A percentile compares a stretch with the other conserved stretches of the same genome.
Conservation (phyloP, 2,797 vertebrate genomes). For the Hirundo rustica region DNA sequence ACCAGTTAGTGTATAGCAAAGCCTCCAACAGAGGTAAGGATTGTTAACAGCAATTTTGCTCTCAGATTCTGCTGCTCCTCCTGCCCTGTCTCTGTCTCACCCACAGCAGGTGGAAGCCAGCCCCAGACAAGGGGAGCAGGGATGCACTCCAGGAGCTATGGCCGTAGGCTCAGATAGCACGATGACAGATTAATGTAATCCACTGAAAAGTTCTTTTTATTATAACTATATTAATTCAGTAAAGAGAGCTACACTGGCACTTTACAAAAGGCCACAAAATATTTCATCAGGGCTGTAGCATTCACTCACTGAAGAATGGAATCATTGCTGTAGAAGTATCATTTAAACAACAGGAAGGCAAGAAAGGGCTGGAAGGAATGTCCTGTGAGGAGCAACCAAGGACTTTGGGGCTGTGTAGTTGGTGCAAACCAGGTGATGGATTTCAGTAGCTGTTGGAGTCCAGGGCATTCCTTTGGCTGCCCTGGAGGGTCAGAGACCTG, state of each 20-base stretch:
- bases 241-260: not conserved
- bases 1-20: not conserved
- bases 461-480: no score
- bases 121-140: not conserved
- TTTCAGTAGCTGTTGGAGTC: not conserved
- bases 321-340: not conserved
- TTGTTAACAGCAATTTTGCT: not conserved
- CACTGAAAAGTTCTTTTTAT: not conserved
- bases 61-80: not conserved
- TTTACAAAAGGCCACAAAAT: not conserved
- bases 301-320: not conserved
- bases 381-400: not conserved
- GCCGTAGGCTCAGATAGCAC: not conserved
- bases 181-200: fast-evolving
- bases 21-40: not conserved
- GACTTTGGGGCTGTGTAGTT: not conserved
- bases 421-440: not conserved
- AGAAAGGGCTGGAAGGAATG: not conserved
- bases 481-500: no score
- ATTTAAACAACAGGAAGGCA: not conserved
- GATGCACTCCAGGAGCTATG: fast-evolving
- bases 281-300: not conserved
- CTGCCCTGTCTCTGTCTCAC: not conserved
- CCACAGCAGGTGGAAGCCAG: not conserved
- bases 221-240: not conserved